Base-by-base conservation (phyloP, 2,113 vertebrate genomes). In the Condylura cristata region DNA sequence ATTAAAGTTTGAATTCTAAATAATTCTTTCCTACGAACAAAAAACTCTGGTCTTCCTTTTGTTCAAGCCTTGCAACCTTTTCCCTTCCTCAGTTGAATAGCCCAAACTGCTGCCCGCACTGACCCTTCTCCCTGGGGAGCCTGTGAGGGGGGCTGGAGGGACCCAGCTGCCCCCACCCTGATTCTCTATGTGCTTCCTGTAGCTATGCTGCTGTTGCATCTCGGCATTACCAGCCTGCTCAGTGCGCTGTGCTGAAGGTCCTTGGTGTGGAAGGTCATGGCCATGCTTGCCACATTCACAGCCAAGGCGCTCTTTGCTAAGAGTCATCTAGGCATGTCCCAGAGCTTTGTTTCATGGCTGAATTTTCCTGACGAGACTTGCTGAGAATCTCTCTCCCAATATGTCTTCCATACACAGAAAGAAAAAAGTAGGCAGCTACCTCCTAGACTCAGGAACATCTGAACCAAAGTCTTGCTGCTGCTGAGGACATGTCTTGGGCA, bases 1-100 rank as follows among this genome's bases (percentile, higher is more conserved):
- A 68, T 85, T 81, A 48, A 90, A 48, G 30, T 72, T 72, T 60
- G 56, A 87, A 81, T 93, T 61, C 66, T 91, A 20, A 56, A 46
- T 9, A 20, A 53, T 76, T 58, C 17, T 90, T 78, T 90, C 84
- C 39, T 61, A 41, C 71, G 44, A 18, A 81, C 8, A 46, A 48
- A 70, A 70, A 72, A 79, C 48, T 37, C 10, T 37, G 30, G 22
- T 63, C 53, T 37, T 46, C 32, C 71, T 61, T 26, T 8, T n/a
- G 7, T n/a, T 28, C 16, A 39, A 74, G 72, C 5, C 51, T n/a
- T 5, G 5, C 32, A 34, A 2, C 46, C 39, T 24, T 24, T 75
- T 22, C 70, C 14, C 8, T 70, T 60, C 48, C 37, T 89, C 8
- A 0, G 6, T 22, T 26, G 26, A n/a, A 24, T 10, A 63, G 39